phyloP scores from a whole-genome alignment of 2,888 invertebrate genomes.

The Tinea semifulvella region DNA sequence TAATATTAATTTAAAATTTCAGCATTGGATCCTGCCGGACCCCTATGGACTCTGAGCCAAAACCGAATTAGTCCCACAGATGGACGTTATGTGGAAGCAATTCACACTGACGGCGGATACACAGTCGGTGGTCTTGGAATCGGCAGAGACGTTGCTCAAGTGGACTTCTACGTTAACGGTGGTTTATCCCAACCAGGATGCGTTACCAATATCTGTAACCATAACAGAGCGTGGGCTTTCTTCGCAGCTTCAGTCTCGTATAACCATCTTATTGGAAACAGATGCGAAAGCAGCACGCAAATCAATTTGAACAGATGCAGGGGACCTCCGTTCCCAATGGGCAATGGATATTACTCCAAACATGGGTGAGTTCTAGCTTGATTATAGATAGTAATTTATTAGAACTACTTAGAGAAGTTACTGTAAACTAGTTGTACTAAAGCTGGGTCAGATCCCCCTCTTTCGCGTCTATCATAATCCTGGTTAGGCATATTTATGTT shows the following conservation, averaged over 20 bases:
- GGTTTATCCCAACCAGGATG: constrained; percentile 24
- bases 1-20: constrained; percentile 11
- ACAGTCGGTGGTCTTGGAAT: constrained; percentile 20
- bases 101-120: constrained; percentile 24
- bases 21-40: constrained; percentile 38
- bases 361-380: constrained; percentile 30
- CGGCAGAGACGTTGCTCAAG: constrained; percentile 14
- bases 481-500: too few relatives aligned
- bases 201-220: constrained; percentile 14
- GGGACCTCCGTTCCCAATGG: constrained; percentile 31
- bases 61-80: constrained; percentile 17
- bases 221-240: constrained; percentile 11
- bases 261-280: constrained; percentile 17
- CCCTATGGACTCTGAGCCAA: constrained; percentile 31
- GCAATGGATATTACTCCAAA: constrained; percentile 33
- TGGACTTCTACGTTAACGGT: constrained; percentile 19
- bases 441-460: too few relatives aligned
- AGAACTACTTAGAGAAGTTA: too few relatives aligned
- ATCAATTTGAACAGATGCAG: constrained; percentile 32
- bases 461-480: too few relatives aligned
- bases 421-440: too few relatives aligned
- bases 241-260: constrained; percentile 13
- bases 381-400: too few relatives aligned
- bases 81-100: constrained; percentile 30
- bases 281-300: constrained; percentile 30